Base-by-base conservation (phyloP, 2,113 vertebrate species). In the Arenaria interpres region DNA sequence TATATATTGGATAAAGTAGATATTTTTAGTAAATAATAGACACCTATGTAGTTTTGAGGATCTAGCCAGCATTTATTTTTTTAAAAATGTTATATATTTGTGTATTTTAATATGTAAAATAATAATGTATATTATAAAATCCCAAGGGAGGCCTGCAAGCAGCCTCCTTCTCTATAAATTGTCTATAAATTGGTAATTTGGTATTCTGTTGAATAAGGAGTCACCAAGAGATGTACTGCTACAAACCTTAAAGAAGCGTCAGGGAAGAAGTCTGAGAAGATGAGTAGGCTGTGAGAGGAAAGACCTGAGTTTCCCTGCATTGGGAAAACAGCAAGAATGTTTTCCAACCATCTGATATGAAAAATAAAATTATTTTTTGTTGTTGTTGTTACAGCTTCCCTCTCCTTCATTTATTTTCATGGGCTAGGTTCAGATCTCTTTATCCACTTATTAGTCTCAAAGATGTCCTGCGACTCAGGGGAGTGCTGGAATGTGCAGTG, bases 401-500 rank as follows among this genome's bases (percentile, higher is more conserved):
- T 66, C 60, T 68, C 24, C 48, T 88, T 69, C 30, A 6, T 57
- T 85, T 62, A 35, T 82, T 89, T 73, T 37, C n/a, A 23, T 23
- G 22, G 11, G 14, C 14, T 57, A 66, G 17, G 32, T 50, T 83
- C n/a, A 69, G 10, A 72, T 30, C 9, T 69, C 32, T 62, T 57
- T 39, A 18, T 21, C 27, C 9, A 50, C 5, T 28, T 35, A 6
- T 28, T n/a, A 74, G 60, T 51, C 39, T 45, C 32, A 79, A 10
- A 12, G 46, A 48, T 0, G 5, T 25, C n/a, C 35, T 19, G 14
- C 4, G 1, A 76, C 9, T 35, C 8, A 1, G 32, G 25, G 22
- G 35, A 73, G 14, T 1, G 8, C 37, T 59, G 59, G 15, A 5
- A 5, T 12, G 11, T 1, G 3, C 23, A 24, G 59, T 23, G 46